A percentile compares a stretch with the other conserved stretches of the same genome.
Conservation (phyloP, 1,140 invertebrate species). For the Aphelenchoides fujianensis region DNA sequence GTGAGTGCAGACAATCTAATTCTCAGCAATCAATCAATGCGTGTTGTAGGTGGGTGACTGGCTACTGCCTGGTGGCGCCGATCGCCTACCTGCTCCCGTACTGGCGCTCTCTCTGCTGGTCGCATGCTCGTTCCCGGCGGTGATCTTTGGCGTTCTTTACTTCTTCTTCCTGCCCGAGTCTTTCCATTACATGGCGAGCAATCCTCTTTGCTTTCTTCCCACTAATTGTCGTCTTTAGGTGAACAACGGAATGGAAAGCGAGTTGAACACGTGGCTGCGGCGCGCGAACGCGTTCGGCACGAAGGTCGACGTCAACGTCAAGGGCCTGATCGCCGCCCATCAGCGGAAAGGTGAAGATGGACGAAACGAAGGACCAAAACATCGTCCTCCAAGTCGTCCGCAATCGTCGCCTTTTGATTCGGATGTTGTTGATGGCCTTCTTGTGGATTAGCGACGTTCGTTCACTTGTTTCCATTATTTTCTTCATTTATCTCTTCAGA, state of each 20-base stretch:
- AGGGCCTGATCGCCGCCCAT: neutral
- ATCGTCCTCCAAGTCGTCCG: neutral
- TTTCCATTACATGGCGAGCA: constrained; percentile 19
- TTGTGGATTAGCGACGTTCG: neutral
- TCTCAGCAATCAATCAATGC: too few relatives aligned
- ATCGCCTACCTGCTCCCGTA: constrained; percentile 36
- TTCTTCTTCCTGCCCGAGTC: constrained; percentile 9
- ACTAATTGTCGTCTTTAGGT: too few relatives aligned
- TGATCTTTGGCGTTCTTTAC: constrained; percentile 8
- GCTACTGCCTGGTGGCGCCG: constrained; percentile 43
- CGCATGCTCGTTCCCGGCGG: constrained; percentile 14
- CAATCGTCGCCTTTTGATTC: constrained; percentile 1
- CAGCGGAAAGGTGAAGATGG: neutral
- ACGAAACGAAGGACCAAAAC: neutral
- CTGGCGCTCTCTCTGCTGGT: constrained; percentile 33
- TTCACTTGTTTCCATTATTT: too few relatives aligned
- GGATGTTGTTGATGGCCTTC: neutral
- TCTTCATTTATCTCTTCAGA: too few relatives aligned
- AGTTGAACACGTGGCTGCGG: neutral
- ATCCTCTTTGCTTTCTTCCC: too few relatives aligned
- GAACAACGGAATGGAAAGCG: neutral
- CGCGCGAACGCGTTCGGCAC: neutral
- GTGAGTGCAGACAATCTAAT: too few relatives aligned
- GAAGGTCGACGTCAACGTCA: neutral
- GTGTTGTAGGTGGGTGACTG: too few relatives aligned